Evolutionary conservation across 2,888 invertebrate species (phyloP), one percentile per base, ranked within the genome.

Genomic region (Julus scanicus): DNA sequence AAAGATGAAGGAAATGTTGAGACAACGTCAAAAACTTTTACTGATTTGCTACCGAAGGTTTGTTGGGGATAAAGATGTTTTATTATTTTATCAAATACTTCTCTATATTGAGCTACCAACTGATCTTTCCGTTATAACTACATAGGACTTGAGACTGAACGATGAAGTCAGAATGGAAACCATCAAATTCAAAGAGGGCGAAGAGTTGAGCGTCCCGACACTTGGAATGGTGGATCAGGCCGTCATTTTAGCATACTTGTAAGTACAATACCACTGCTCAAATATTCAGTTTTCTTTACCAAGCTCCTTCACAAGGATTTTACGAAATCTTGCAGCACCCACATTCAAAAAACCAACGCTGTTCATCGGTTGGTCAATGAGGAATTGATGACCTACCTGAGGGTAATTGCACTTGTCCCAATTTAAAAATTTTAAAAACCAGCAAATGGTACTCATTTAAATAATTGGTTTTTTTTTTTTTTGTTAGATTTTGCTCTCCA

Each of bases 161-260:
- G 98, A 99, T 92, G 98, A 99, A 90, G 95, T 97, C 1, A 94
- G 98, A 88, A 93, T 98, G 80, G 95, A 98, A 90, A 94, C 94
- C 90, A 95, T 98, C 86, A 93, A 95, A 89, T 97, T 96, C 91
- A 92, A 94, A 5, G 95, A 95, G 90, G 92, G 93, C 89, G 93
- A 93, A 11, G 88, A 89, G 9, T 87, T 88, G 2, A 89, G 88
- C 13, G 29, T 89, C 48, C 86, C 92, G 90, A 91, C 92, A 8
- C 92, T 97, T 89, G 95, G 95, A 1, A 94, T 95, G 90, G 92
- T 95, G 63, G 95, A 97, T 90, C 96, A 98, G 92, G 85, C 85
- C n/a, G 44, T 85, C 44, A 40, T 85, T 71, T 40, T 8, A 29
- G n/a, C 2, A 39, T 84, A 48, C 29, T 20, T 48, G 37, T 83